Conservation (phyloP, 2,888 invertebrate species). For the Mimachlamys varia region DNA sequence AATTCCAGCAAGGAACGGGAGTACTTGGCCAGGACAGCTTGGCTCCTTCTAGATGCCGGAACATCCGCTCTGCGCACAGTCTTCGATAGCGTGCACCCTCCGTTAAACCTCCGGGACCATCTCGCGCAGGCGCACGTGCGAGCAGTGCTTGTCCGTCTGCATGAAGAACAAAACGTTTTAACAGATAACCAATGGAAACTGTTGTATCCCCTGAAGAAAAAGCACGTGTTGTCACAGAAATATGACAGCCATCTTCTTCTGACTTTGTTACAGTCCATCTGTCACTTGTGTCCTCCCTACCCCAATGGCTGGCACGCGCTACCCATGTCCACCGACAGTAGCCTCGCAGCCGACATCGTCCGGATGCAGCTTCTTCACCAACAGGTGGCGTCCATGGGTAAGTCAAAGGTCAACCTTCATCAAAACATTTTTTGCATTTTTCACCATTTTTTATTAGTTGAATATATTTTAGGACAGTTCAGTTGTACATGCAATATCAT, state of each 20-base stretch:
- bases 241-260: constrained; percentile 70
- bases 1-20: constrained; percentile 66
- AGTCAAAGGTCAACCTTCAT: background rate
- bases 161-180: constrained; percentile 57
- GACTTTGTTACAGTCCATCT: constrained; percentile 73
- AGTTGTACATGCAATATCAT: too few species aligned
- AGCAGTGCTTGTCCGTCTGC: constrained; percentile 62
- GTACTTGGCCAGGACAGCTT: constrained; percentile 69
- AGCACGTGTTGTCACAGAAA: constrained; percentile 64
- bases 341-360: constrained; percentile 75
- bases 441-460: too few species aligned
- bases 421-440: too few species aligned
- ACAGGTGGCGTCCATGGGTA: constrained; percentile 62
- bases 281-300: constrained; percentile 76
- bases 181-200: constrained; percentile 68
- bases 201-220: constrained; percentile 69
- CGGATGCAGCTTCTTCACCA: constrained; percentile 67
- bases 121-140: constrained; percentile 69
- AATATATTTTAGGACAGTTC: too few species aligned
- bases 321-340: constrained; percentile 70
- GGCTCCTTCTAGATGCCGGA: constrained; percentile 73
- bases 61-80: constrained; percentile 64
- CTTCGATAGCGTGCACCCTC: constrained; percentile 74
- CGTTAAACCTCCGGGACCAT: constrained; percentile 67
- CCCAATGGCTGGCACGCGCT: constrained; percentile 76